Evolutionary conservation across 2,113 vertebrate species (phyloP).

Genomic region (Stercorarius parasiticus): DNA sequence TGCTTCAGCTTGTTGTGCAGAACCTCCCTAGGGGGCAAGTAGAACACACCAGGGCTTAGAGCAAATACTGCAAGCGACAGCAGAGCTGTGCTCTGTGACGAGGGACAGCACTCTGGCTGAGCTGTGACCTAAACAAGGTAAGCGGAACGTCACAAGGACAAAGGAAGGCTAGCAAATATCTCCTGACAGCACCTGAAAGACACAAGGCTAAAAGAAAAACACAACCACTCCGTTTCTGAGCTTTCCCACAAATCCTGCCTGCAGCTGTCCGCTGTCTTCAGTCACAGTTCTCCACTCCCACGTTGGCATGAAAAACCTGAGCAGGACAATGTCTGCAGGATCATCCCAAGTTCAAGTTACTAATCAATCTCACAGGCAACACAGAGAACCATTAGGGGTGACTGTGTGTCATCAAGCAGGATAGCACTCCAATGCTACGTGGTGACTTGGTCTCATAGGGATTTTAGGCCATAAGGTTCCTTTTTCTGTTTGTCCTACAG

Average conservation of each 20-base stretch:
- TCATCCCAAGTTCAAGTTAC: not conserved
- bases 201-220: not conserved
- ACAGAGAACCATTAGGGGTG: not conserved
- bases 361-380: not conserved
- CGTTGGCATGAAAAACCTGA: not conserved
- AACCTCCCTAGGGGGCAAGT: slow-evolving; percentile 81
- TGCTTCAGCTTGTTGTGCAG: slow-evolving; percentile 89
- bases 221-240: not conserved
- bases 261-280: not conserved
- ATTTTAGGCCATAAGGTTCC: not conserved
- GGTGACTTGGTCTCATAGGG: not conserved
- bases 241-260: not conserved
- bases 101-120: not conserved
- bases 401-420: not conserved
- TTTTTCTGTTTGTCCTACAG: not conserved
- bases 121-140: not conserved
- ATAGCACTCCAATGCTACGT: not conserved
- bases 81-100: not conserved
- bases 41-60: not conserved
- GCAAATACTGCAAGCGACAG: not conserved
- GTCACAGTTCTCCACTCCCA: not conserved
- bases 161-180: not conserved
- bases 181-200: not conserved
- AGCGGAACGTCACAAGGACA: not conserved
- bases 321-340: not conserved